Evolutionary conservation across 2,888 invertebrate species (phyloP).

Genomic region (Molanna angustata): DNA sequence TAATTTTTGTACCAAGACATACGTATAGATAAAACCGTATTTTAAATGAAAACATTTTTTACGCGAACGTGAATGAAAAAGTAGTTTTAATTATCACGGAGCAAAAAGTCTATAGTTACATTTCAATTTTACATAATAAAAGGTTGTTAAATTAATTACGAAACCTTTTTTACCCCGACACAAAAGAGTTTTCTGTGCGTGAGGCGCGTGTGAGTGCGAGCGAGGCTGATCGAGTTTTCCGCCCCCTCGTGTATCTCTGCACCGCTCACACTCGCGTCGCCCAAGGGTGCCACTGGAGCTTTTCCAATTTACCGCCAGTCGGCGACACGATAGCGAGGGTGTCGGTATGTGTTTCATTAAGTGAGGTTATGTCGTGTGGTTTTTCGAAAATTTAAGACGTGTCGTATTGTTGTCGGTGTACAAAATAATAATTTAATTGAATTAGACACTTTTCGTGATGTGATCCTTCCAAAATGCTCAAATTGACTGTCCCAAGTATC

Average conservation of each 20-base stretch:
- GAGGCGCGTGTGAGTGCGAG: slow-evolving; percentile 12
- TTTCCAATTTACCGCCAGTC: slow-evolving; percentile 25
- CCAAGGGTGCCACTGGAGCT: slow-evolving; percentile 11
- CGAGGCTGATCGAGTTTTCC: slow-evolving; percentile 10
- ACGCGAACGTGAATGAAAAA: no score
- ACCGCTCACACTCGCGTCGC: slow-evolving; percentile 5
- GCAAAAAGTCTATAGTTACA: no score
- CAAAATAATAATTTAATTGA: neutral
- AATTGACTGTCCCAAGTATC: no score
- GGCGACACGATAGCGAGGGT: slow-evolving; percentile 27
- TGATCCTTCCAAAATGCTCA: no score
- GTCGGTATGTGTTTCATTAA: slow-evolving; percentile 12
- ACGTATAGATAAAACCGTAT: no score
- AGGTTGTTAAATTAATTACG: slow-evolving; percentile 13
- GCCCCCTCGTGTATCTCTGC: slow-evolving; percentile 5
- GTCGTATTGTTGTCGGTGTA: slow-evolving; percentile 5
- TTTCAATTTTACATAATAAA: no score
- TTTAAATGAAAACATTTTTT: no score
- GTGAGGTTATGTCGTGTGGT: slow-evolving; percentile 18
- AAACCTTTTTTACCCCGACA: slow-evolving; percentile 19
- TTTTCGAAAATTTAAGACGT: slow-evolving; percentile 8
- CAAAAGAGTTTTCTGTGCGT: slow-evolving; percentile 17
- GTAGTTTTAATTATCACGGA: no score
- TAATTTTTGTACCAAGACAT: no score
- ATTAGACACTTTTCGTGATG: no score